Evolutionary conservation across 2,797 vertebrate species (phyloP), one percentile per base, ranked within the genome.

Genomic region (Periparus ater): DNA sequence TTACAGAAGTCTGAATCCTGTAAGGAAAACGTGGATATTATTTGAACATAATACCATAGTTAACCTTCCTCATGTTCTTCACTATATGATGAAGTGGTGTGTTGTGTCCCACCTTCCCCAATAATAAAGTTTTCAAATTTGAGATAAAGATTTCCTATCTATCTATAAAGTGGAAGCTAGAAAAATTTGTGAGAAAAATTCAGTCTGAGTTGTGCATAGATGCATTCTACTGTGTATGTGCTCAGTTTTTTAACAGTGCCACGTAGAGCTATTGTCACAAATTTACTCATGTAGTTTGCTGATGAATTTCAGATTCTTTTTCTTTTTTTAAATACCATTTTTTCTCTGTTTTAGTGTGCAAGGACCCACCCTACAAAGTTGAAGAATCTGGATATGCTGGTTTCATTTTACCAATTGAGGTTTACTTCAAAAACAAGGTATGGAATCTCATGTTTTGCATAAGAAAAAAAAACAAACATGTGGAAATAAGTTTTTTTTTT

Each of bases 391-490:
- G 99, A 95, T 99, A 99, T 97, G 99, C 99, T 95, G 99, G 99
- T 96, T 99, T 99, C 97, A 99, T 99, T 97, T 98, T 99, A 97
- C 99, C 99, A 34, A 99, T 99, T 97, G 99, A 99, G 97, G 99
- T 99, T 96, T 99, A 99, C 98, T 99, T 99, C 98, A 99, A 98
- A 98, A 99, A 99, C 96, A 99, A 99, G 99, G 99, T 99, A 97
- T 60, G 87, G 89, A 96, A 85, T 96, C 19, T 79, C 73, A 40
- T 89, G 17, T 12, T 86, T 85, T 92, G 90, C 23, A 47, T 94
- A 38, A 77, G 57, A 42, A 73, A 47, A 40, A 53, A 62, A 21
- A 11, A 7, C 4, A 14, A 14, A 17, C 2, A 21, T 3, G 3
- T 51, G 17, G 2, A 78, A 63, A 2, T 79, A 7, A 34, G 7